These are phyloP conservation scores for Ommatoiulus sabulosus DNA, from an alignment of 2,888 invertebrate species.

Conservation along the genomic window DNA sequence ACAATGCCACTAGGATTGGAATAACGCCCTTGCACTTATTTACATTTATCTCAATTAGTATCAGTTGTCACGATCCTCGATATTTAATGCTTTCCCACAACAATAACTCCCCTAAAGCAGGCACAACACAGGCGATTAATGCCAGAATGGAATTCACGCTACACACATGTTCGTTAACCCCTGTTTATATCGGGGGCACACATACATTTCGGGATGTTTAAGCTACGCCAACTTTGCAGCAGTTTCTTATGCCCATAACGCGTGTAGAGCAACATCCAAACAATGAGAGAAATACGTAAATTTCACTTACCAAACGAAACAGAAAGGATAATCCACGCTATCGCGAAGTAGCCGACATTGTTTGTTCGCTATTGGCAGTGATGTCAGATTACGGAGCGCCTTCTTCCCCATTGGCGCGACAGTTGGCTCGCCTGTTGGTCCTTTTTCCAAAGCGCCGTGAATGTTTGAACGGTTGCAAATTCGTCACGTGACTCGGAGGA, in stretches of 20 bases:
- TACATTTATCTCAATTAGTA: neutral
- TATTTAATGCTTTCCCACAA: neutral
- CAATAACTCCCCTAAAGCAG: neutral
- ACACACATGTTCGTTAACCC: conserved; percentile 25
- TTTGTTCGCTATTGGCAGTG: neutral
- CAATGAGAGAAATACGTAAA: neutral
- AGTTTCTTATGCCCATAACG: neutral
- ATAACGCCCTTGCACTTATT: neutral
- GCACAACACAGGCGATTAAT: neutral
- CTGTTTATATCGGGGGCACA: neutral
- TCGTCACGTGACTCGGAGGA: neutral
- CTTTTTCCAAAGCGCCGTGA: neutral
- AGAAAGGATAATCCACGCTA: conserved; percentile 5
- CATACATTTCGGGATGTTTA: neutral
- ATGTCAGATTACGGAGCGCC: neutral
- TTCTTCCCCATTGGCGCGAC: neutral
- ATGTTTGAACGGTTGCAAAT: neutral
- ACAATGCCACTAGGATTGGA: neutral
- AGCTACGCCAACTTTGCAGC: neutral
- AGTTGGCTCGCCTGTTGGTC: neutral
- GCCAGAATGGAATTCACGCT: conserved; percentile 15
- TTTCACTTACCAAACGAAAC: conserved; percentile 28
- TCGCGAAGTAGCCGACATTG: conserved; percentile 38
- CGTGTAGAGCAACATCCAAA: neutral
- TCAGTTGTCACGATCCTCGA: neutral